Percentiles rank a stretch among this genome's conserved stretches.
These are phyloP conservation scores for Cryptops parisi DNA, from an alignment of 2,888 invertebrate species.

Conservation along the genomic window DNA sequence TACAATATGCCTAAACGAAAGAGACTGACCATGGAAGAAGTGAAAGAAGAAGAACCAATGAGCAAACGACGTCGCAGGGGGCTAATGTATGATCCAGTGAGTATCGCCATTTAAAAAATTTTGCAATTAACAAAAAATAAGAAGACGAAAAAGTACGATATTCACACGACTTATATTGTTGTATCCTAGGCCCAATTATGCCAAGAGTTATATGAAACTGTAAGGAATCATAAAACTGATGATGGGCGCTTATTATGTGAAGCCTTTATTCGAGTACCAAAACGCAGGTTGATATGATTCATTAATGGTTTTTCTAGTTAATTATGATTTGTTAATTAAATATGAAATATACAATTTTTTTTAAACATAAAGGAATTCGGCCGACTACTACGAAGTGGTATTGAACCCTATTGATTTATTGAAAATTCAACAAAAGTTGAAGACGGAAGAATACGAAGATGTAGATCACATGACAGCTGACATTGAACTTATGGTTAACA, in stretches of 20 bases:
- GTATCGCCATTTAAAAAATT: background rate
- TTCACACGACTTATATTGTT: too few relatives aligned
- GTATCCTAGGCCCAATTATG: conserved; percentile 35
- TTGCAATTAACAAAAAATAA: background rate
- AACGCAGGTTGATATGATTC: conserved; percentile 77
- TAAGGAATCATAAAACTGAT: conserved; percentile 78
- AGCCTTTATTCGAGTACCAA: conserved; percentile 86
- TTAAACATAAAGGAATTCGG: conserved; percentile 18
- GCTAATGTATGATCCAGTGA: conserved; percentile 4
- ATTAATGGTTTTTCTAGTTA: conserved; percentile 47
- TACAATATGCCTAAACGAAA: conserved; percentile 5
- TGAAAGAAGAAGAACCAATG: background rate
- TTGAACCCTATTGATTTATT: conserved; percentile 88
- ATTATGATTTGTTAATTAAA: background rate
- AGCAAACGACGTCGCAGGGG: background rate
- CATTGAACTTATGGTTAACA: conserved; percentile 77
- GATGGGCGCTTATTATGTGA: conserved; percentile 84
- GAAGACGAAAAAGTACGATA: background rate
- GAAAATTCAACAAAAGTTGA: conserved; percentile 88
- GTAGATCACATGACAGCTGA: conserved; percentile 81
- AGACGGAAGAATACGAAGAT: conserved; percentile 92
- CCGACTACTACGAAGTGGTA: conserved; percentile 51
- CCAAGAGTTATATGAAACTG: conserved; percentile 82
- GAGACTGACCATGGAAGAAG: background rate
- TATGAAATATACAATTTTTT: background rate